These are phyloP conservation scores for Parus major DNA, from an alignment of 2,113 vertebrate genomes.

Conservation along the genomic window DNA sequence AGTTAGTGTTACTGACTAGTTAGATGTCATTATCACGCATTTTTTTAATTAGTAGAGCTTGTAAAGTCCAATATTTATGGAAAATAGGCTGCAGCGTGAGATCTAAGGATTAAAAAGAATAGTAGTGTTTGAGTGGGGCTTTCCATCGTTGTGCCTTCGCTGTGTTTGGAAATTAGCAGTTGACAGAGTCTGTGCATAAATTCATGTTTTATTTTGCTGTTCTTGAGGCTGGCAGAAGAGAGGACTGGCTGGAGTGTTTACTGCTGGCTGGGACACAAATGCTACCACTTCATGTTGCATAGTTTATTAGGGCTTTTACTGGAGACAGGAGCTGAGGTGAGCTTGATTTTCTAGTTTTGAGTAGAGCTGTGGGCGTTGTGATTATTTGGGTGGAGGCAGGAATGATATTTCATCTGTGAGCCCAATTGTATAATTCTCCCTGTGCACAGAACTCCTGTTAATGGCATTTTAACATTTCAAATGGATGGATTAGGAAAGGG, in stretches of 20 bases:
- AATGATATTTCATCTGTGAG: conserved; percentile 38
- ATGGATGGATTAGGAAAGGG: neutral
- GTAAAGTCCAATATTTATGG: neutral
- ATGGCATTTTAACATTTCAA: neutral
- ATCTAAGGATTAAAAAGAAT: neutral
- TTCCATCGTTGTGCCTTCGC: neutral
- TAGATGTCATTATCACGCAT: neutral
- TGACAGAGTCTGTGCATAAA: neutral
- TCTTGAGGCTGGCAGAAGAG: neutral
- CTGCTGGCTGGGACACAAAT: neutral
- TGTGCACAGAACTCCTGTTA: neutral
- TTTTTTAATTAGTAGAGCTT: neutral
- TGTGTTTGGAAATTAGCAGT: neutral
- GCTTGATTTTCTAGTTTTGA: conserved; percentile 67
- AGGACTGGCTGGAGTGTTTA: neutral
- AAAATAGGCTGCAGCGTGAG: neutral
- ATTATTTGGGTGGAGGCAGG: conserved; percentile 65
- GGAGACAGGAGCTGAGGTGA: conserved; percentile 45
- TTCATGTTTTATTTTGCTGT: neutral
- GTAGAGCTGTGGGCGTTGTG: conserved; percentile 45
- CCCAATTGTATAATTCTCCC: conserved; percentile 29
- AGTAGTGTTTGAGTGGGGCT: neutral
- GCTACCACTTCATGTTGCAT: neutral
- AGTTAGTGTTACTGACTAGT: neutral
- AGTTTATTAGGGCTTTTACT: conserved; percentile 35